Percentiles rank a stretch among this genome's conserved stretches.
phyloP scores from a whole-genome alignment of 2,888 invertebrate genomes.

The Eupithecia abbreviata region DNA sequence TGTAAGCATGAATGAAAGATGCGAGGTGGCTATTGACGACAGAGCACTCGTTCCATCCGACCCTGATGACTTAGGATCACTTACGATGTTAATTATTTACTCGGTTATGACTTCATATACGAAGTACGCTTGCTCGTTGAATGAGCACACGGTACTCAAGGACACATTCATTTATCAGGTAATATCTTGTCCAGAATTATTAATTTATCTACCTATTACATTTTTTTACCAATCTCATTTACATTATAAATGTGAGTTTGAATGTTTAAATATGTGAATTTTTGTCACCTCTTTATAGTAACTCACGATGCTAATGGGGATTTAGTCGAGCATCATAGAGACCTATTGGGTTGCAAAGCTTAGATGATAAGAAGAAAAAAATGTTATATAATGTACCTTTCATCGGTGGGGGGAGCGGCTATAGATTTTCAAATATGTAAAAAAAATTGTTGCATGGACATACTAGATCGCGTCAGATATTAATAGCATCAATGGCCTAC shows the following conservation, averaged over 20 bases:
- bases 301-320: too few species aligned
- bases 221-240: background rate
- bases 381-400: too few species aligned
- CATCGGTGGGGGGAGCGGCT: too few species aligned
- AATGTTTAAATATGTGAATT: too few species aligned
- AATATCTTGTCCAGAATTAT: background rate
- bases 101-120: conserved; percentile 81
- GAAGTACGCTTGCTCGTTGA: conserved; percentile 72
- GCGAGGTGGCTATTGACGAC: conserved; percentile 61
- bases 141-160: conserved; percentile 69
- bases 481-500: too few species aligned
- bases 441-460: too few species aligned
- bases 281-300: background rate
- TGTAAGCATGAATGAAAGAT: conserved; percentile 63
- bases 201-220: background rate
- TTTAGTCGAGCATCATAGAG: too few species aligned
- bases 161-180: conserved; percentile 84
- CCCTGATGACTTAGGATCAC: conserved; percentile 47
- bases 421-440: too few species aligned
- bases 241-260: background rate
- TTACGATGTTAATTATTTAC: conserved; percentile 76
- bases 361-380: too few species aligned
- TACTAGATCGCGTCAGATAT: too few species aligned
- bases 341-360: too few species aligned
- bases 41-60: conserved; percentile 52